These are phyloP conservation scores for Mechanitis mazaeus DNA, from an alignment of 2,888 invertebrate species.

Conservation along the genomic window DNA sequence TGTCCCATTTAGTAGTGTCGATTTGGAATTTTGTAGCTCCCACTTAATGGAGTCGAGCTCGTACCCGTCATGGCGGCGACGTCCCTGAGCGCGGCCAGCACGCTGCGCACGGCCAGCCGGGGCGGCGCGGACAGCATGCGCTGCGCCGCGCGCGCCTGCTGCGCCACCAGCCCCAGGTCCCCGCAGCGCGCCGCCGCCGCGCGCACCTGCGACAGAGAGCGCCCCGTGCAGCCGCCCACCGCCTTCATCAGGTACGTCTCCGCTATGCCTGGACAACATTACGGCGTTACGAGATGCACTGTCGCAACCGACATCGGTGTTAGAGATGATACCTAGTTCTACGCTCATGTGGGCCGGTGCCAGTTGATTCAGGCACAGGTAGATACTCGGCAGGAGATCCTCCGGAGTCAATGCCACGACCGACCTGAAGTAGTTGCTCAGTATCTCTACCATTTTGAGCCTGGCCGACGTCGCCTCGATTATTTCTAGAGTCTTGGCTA, in stretches of 20 bases:
- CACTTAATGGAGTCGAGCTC: too few relatives aligned
- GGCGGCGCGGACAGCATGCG: slow-evolving; percentile 91
- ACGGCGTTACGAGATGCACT: too few relatives aligned
- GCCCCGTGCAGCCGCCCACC: slow-evolving; percentile 91
- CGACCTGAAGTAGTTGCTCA: slow-evolving; percentile 92
- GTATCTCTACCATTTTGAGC: slow-evolving; percentile 92
- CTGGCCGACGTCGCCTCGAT: slow-evolving; percentile 92
- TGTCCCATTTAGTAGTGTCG: too few relatives aligned
- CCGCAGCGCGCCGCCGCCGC: slow-evolving; percentile 79
- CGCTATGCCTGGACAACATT: slow-evolving; percentile 86
- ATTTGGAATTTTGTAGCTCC: too few relatives aligned
- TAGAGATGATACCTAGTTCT: slow-evolving; percentile 69
- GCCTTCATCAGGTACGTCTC: slow-evolving; percentile 97
- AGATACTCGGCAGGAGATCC: slow-evolving; percentile 93
- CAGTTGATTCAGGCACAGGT: slow-evolving; percentile 95
- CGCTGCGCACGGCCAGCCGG: slow-evolving; percentile 82
- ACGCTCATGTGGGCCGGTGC: slow-evolving; percentile 87
- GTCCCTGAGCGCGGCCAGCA: slow-evolving; percentile 89
- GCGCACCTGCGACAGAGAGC: slow-evolving; percentile 89
- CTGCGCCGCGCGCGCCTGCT: slow-evolving; percentile 89
- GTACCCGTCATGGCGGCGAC: slow-evolving; percentile 90
- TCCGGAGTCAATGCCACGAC: slow-evolving; percentile 91
- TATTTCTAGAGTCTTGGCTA: slow-evolving; percentile 91
- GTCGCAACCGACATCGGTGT: too few relatives aligned
- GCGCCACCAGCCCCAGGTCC: slow-evolving; percentile 94